phyloP scores from a whole-genome alignment of 2,113 vertebrate genomes.

The Sciurus niger region DNA sequence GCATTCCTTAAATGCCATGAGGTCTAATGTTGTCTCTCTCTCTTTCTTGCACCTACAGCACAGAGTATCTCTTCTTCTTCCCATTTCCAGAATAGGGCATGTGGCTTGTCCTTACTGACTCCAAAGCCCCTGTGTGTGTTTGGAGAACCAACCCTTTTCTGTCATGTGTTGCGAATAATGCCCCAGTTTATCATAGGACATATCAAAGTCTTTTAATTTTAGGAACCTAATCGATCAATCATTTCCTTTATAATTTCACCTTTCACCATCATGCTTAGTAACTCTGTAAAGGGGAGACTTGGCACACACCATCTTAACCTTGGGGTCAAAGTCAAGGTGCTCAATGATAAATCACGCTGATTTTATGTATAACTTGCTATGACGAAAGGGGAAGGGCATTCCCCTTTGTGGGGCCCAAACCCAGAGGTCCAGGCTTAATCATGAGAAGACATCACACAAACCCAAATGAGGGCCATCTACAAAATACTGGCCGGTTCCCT shows the following conservation, averaged over 20 bases:
- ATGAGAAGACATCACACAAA: not conserved
- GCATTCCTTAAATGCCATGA: not conserved
- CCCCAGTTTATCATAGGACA: not conserved
- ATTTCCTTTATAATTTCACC: constrained; percentile 14
- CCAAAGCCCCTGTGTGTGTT: not conserved
- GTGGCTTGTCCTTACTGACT: not conserved
- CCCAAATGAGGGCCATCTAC: not conserved
- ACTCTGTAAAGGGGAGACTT: not conserved
- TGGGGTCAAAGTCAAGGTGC: not conserved
- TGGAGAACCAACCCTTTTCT: not conserved
- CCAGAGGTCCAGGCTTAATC: not conserved
- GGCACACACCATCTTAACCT: not conserved
- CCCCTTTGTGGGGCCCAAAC: not conserved
- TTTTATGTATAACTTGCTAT: rapidly evolving
- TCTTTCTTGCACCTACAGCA: not conserved
- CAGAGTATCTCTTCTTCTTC: not conserved
- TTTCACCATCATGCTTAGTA: not conserved
- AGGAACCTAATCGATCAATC: not conserved
- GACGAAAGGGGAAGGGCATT: not conserved
- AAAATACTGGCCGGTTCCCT: not conserved
- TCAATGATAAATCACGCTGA: not conserved
- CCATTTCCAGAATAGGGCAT: not conserved
- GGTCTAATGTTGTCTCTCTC: not conserved
- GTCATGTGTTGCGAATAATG: not conserved
- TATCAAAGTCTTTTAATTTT: not conserved